A percentile compares a stretch with the other conserved stretches of the same genome.
phyloP scores from a whole-genome alignment of 2,113 vertebrate genomes.

The Pomatorhinus ruficollis region DNA sequence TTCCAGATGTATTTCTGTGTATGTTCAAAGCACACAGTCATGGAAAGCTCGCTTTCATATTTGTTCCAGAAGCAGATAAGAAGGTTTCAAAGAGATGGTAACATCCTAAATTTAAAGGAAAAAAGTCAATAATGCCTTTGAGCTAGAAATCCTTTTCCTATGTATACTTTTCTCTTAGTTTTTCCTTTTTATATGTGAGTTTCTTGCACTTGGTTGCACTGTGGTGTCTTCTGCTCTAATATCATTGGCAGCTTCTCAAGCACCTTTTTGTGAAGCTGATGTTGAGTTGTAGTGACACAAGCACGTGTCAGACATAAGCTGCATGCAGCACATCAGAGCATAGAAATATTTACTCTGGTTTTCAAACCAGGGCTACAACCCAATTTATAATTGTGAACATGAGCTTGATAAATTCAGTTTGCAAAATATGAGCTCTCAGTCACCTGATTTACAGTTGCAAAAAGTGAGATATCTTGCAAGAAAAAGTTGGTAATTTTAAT shows the following conservation, averaged over 20 bases:
- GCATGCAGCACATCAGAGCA: neutral
- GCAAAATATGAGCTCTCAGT: neutral
- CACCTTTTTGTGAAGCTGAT: neutral
- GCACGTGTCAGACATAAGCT: fast-evolving
- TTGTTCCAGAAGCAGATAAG: neutral
- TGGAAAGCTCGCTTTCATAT: neutral
- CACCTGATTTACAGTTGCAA: neutral
- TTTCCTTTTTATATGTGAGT: neutral
- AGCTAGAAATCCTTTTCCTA: neutral
- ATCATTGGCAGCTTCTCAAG: neutral
- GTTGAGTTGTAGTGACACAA: neutral
- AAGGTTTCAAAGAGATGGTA: neutral
- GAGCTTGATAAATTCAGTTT: neutral
- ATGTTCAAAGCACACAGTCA: neutral
- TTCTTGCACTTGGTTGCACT: neutral
- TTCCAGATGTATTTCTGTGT: neutral
- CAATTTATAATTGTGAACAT: fast-evolving
- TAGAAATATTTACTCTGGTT: neutral
- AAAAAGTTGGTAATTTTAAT: neutral
- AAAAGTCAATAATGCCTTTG: neutral
- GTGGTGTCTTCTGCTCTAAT: neutral
- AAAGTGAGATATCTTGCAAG: neutral
- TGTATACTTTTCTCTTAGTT: neutral
- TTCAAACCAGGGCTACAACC: neutral
- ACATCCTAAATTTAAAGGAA: neutral